Percentiles rank a stretch among this genome's conserved stretches.
phyloP scores from a whole-genome alignment of 2,888 invertebrate species.

The Melipona bicolor region DNA sequence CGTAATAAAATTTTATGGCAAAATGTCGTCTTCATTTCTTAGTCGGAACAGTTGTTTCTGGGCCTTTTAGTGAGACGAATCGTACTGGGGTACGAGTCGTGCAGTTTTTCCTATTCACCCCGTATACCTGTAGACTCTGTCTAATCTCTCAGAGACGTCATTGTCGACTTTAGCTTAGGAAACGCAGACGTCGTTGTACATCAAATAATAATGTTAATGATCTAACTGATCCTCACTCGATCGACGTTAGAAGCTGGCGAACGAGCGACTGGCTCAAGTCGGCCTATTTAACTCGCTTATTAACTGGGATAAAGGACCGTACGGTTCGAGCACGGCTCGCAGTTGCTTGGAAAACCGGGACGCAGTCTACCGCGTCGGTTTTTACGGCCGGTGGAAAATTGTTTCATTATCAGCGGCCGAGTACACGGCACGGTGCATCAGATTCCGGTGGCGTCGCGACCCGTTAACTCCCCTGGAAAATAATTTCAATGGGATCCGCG shows the following conservation, averaged over 20 bases:
- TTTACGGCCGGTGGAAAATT: constrained; percentile 32
- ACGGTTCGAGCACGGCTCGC: not conserved
- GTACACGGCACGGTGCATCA: constrained; percentile 27
- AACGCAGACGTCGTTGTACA: not conserved
- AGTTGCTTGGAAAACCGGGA: not conserved
- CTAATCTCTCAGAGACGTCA: no score
- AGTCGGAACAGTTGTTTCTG: no score
- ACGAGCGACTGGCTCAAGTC: not conserved
- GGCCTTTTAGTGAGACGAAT: no score
- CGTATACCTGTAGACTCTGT: no score
- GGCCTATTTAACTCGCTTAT: constrained; percentile 24
- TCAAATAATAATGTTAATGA: no score
- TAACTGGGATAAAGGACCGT: constrained; percentile 14
- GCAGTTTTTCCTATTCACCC: no score
- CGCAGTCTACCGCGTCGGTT: constrained; percentile 28
- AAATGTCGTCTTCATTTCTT: no score
- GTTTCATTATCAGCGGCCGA: constrained; percentile 41
- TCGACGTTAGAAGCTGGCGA: not conserved
- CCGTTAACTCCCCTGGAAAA: constrained; percentile 51
- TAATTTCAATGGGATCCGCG: constrained; percentile 61
- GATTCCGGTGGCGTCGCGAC: constrained; percentile 32
- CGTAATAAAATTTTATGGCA: no score
- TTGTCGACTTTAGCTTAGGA: no score
- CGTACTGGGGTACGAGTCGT: no score
- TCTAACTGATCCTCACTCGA: not conserved